Evolutionary conservation across 1,140 invertebrate species (phyloP), one percentile per base, ranked within the genome.

Genomic region (Dendrolimus kikuchii): DNA sequence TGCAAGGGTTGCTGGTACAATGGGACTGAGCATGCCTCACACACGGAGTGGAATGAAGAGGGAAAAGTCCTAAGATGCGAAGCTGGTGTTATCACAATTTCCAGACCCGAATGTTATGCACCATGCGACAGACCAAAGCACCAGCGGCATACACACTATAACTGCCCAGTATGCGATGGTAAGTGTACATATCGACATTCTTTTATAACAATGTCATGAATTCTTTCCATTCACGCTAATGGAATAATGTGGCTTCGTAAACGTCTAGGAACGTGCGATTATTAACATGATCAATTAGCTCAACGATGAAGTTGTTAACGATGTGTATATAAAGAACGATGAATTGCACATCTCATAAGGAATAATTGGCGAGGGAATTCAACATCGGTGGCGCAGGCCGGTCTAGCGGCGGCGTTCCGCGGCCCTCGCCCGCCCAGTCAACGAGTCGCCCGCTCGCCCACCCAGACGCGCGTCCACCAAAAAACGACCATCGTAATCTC

Each of bases 51-150:
- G 94, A 88, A 89, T 38, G 91, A 95, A 64, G 91, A 93, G 0
- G 96, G 95, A 69, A 86, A 86, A 53, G 86, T 92, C 53, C 85
- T 93, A 60, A 89, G 91, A 38, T 97, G 95, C 81, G 91, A 94
- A 74, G 95, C 94, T 10, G 95, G 95, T 6, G 92, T 97, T 39
- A 88, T 96, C 55, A 98, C 95, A 1, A 91, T 94, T 65, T 93
- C 94, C 2, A 87, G 89, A 50, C 88, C 93, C 10, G 91, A 93
- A 55, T 98, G 96, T 74, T 93, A 95, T 73, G 91, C 92, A 7
- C 93, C 94, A 0, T 97, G 95, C 75, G 81, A 89, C 2, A 75
- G 81, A 42, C 91, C 95, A 0, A 85, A 91, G 40, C 90, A 92
- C n/a, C 89, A 91, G 8, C 92, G 95, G 40, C 91, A 94, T 62